Percentiles rank a stretch among this genome's conserved stretches.
Conservation (phyloP, 2,797 vertebrate species). For the Ceryle rudis region DNA sequence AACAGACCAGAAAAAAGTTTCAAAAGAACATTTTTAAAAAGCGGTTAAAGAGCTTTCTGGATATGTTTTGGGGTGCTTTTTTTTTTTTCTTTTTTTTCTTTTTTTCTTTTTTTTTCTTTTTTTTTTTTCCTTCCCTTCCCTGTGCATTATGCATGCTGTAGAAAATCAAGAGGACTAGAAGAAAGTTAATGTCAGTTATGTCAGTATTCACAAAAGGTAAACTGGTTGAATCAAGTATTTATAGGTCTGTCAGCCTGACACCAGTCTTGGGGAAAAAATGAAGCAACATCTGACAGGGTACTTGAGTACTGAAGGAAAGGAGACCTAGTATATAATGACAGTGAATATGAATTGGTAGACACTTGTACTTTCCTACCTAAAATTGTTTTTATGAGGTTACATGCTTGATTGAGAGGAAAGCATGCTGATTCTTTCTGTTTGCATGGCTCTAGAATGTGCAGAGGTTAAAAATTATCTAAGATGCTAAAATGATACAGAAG, state of each 20-base stretch:
- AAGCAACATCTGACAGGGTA: not conserved
- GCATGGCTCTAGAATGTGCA: not conserved
- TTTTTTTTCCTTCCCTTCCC: too few species aligned
- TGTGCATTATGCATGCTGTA: not conserved
- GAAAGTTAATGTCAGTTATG: not conserved
- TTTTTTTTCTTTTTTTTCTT: too few species aligned
- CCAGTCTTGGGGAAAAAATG: not conserved
- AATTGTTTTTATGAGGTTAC: not conserved
- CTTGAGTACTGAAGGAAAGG: not conserved
- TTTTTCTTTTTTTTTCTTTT: too few species aligned
- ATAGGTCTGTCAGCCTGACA: not conserved
- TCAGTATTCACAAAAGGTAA: not conserved
- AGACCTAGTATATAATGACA: not conserved
- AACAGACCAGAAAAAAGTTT: not conserved
- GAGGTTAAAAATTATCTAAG: not conserved
- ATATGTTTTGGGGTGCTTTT: not conserved
- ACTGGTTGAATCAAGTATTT: not conserved
- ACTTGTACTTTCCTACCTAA: not conserved
- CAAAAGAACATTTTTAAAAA: not conserved
- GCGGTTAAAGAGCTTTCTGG: not conserved
- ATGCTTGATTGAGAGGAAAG: not conserved
- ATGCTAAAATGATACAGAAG: not conserved
- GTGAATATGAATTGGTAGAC: not conserved
- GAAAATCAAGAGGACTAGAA: not conserved
- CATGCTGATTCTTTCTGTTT: not conserved